A percentile compares a stretch with the other conserved stretches of the same genome.
Conservation (phyloP, 2,113 vertebrate genomes). For the Poecile atricapillus region DNA sequence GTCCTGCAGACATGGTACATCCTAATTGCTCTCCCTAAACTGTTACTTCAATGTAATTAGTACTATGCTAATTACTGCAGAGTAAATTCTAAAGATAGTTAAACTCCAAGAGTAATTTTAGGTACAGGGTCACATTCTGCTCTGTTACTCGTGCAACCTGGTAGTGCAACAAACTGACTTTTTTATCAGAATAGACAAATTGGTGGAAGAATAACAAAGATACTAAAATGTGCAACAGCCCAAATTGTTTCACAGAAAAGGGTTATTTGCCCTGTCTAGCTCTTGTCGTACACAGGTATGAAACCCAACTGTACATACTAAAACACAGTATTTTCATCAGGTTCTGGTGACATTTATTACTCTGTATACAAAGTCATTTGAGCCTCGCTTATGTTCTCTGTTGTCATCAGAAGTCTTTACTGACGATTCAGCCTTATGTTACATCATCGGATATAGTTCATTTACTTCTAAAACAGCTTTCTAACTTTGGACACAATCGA, state of each 20-base stretch:
- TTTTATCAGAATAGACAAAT: not conserved
- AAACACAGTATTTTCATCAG: slow-evolving; percentile 30
- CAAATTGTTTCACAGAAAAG: slow-evolving; percentile 11
- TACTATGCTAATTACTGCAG: slow-evolving; percentile 63
- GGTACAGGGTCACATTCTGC: slow-evolving; percentile 48
- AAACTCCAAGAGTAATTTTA: slow-evolving; percentile 66
- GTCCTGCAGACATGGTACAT: slow-evolving; percentile 61
- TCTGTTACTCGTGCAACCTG: slow-evolving; percentile 37
- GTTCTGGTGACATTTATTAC: slow-evolving; percentile 39
- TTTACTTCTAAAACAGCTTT: not conserved
- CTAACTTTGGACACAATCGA: not conserved
- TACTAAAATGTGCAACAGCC: slow-evolving; percentile 6
- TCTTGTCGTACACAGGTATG: slow-evolving; percentile 40
- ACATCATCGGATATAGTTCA: not conserved
- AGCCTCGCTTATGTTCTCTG: slow-evolving; percentile 18
- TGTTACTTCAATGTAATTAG: slow-evolving; percentile 61
- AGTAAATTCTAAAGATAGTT: slow-evolving; percentile 67
- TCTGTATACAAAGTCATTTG: slow-evolving; percentile 25
- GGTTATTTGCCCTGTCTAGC: slow-evolving; percentile 11
- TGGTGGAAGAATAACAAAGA: slow-evolving; percentile 16
- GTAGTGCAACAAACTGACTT: slow-evolving; percentile 21
- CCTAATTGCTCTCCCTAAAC: slow-evolving; percentile 59
- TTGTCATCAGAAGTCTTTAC: slow-evolving; percentile 21
- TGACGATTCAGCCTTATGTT: slow-evolving; percentile 21
- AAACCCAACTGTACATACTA: slow-evolving; percentile 21